Base-by-base conservation (phyloP, 2,888 invertebrate genomes). In the Gasteruption jaculator region DNA sequence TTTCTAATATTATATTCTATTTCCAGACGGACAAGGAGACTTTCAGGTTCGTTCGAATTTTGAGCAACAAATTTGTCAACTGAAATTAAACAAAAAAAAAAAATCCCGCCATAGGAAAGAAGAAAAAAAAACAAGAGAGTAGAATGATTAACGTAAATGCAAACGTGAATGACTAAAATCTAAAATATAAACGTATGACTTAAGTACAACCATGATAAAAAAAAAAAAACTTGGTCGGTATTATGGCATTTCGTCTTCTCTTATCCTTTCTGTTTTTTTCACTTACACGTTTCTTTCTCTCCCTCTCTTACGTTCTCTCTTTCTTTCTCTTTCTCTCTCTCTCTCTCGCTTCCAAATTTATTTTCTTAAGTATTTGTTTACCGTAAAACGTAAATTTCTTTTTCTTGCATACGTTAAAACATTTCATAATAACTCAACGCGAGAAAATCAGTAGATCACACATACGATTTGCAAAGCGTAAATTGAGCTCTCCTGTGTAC, bases 191-290 rank as follows among this genome's bases (percentile, higher is more conserved):
- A 64, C 60, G 57, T 68, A 69, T 70, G 70, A 70, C 70, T 70
- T 68, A 70, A 69, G 65, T 70, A 68, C 65, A 68, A 70, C 69
- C 68, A 69, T 62, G n/a, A n/a, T n/a, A n/a, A n/a, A n/a, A n/a
- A n/a, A n/a, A n/a, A n/a, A n/a, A 64, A 66, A 65, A 61, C 59
- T 68, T 68, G 66, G 67, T 69, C 67, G 68, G 67, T 65, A 63
- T 69, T 70, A 70, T 70, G 70, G 70, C 70, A 70, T 68, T 69
- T 62, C 19, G 25, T 14, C 31, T 22, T 27, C 21, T 30, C 29
- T 16, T 31, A 21, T 6, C 21, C 11, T 36, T 10, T 29, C 24
- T 26, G 21, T 12, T 10, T 11, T 22, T 31, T 31, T 34, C 29
- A 21, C 16, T 41, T 30, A 10, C 19, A 14, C 21, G 19, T 22